Conservation (phyloP, 2,113 vertebrate species). For the Mus spicilegus region DNA sequence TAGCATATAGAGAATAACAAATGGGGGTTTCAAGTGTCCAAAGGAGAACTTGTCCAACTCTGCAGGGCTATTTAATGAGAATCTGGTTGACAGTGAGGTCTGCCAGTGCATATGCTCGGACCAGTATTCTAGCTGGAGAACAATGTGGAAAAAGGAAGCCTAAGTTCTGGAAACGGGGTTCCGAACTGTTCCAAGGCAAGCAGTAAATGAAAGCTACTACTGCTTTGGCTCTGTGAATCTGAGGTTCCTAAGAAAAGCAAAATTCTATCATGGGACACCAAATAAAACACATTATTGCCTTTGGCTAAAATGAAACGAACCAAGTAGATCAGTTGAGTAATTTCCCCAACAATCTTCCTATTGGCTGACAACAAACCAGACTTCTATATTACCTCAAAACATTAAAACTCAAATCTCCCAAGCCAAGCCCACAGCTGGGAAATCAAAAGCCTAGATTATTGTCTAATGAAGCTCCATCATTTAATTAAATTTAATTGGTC, state of each 20-base stretch:
- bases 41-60: neutral
- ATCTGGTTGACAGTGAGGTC: neutral
- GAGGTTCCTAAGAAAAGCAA: neutral
- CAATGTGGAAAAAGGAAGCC: neutral
- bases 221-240: neutral
- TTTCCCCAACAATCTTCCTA: neutral
- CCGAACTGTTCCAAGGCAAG: neutral
- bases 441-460: conserved; percentile 56
- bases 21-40: neutral
- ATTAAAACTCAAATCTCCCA: conserved; percentile 31
- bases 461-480: conserved; percentile 58
- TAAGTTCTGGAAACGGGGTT: neutral
- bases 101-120: neutral
- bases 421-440: conserved; percentile 1
- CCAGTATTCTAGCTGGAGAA: neutral
- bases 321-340: neutral
- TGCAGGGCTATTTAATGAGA: neutral
- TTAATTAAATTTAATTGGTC: conserved; percentile 60
- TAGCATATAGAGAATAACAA: neutral
- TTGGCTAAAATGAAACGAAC: neutral
- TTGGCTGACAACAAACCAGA: conserved; percentile 20
- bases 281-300: neutral
- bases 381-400: neutral
- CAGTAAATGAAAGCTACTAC: neutral
- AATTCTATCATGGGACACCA: neutral